phyloP scores from a whole-genome alignment of 2,113 vertebrate species.

The Xerus inauris region DNA sequence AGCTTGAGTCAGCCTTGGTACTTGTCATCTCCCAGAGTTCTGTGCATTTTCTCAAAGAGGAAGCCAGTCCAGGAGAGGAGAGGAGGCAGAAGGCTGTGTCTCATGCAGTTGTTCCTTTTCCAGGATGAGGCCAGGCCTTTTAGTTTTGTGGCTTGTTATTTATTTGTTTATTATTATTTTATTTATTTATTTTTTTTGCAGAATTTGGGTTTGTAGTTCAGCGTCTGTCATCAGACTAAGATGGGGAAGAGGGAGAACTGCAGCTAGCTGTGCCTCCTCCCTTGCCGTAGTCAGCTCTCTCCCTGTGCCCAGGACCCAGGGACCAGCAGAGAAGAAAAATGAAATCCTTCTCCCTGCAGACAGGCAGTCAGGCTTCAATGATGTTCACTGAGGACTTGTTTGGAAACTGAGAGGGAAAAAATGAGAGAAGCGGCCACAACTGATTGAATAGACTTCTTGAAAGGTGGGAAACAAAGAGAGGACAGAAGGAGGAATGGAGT shows the following conservation, averaged over 20 bases:
- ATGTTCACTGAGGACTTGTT: slow-evolving; percentile 87
- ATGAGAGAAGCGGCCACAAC: slow-evolving; percentile 28
- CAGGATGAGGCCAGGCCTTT: slow-evolving; percentile 55
- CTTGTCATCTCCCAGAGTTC: slow-evolving; percentile 54
- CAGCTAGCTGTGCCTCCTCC: slow-evolving; percentile 42
- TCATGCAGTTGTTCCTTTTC: slow-evolving; percentile 62
- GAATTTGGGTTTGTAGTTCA: slow-evolving; percentile 73
- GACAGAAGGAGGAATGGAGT: neutral
- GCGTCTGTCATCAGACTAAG: slow-evolving; percentile 70
- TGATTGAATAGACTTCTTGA: slow-evolving; percentile 56
- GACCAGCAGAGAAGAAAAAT: slow-evolving; percentile 79
- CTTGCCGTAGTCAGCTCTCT: neutral
- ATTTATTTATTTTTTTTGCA: slow-evolving; percentile 59
- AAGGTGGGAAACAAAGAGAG: slow-evolving; percentile 43
- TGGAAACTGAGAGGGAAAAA: slow-evolving; percentile 82
- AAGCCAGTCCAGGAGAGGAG: slow-evolving; percentile 61
- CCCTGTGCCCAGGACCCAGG: slow-evolving; percentile 62
- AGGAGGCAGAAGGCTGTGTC: slow-evolving; percentile 53
- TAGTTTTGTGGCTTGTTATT: slow-evolving; percentile 73
- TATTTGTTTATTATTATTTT: neutral
- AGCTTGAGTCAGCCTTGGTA: neutral
- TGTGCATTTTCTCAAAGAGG: slow-evolving; percentile 71
- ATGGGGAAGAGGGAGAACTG: slow-evolving; percentile 51
- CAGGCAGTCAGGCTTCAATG: slow-evolving; percentile 85
- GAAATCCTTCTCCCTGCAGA: slow-evolving; percentile 77